A percentile compares a stretch with the other conserved stretches of the same genome.
Evolutionary conservation across 2,888 invertebrate species (phyloP).

Genomic region (Andrena haemorrhoa): DNA sequence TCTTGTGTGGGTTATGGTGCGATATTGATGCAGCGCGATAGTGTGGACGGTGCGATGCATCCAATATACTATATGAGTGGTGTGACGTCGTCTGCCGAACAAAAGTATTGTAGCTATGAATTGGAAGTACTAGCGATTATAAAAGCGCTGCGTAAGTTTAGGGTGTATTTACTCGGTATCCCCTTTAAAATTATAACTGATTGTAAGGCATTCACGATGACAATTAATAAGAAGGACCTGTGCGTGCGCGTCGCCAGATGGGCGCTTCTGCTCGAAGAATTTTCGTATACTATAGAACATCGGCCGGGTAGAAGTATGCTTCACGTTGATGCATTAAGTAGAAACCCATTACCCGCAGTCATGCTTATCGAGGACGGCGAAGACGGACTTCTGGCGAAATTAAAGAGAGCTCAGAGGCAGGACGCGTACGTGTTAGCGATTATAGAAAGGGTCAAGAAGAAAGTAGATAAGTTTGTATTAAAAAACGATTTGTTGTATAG

Average conservation of each 20-base stretch:
- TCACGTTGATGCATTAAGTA: no score
- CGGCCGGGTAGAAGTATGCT: no score
- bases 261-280: no score
- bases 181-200: slow-evolving; percentile 47
- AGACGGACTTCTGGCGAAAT: slow-evolving; percentile 22
- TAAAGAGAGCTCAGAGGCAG: no score
- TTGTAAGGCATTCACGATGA: slow-evolving; percentile 53
- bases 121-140: slow-evolving; percentile 26
- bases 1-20: slow-evolving; percentile 3
- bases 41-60: slow-evolving; percentile 13
- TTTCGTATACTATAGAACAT: no score
- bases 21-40: slow-evolving; percentile 27
- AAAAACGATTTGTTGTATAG: no score
- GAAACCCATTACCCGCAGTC: no score
- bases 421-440: no score
- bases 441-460: no score
- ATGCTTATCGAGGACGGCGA: no score
- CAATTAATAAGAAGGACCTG: slow-evolving; percentile 57
- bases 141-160: slow-evolving; percentile 1
- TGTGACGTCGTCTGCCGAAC: neutral
- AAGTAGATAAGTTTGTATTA: no score
- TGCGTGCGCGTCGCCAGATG: neutral
- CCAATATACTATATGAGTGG: slow-evolving; percentile 21
- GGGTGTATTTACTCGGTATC: slow-evolving; percentile 19
- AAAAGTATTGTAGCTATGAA: slow-evolving; percentile 34